These are phyloP conservation scores for Danio tinwini DNA, from an alignment of 2,797 vertebrate species.

Conservation along the genomic window DNA sequence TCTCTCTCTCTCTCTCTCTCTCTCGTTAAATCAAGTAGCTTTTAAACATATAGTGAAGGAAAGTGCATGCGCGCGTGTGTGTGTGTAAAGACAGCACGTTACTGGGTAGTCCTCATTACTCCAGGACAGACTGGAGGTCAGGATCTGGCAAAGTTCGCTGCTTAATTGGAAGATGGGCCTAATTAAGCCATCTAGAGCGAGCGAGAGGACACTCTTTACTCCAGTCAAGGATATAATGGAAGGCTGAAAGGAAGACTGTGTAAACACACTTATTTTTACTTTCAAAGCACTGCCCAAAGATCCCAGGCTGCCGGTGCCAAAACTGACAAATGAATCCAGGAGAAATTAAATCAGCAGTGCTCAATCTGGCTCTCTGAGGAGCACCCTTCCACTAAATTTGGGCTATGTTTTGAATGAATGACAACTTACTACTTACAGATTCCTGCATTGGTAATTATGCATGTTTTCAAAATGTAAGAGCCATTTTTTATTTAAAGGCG, in stretches of 20 bases:
- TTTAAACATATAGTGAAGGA: background rate
- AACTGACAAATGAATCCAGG: background rate
- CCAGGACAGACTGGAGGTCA: constrained; percentile 67
- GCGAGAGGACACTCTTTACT: constrained; percentile 38
- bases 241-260: constrained; percentile 17
- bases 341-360: background rate
- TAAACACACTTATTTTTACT: constrained; percentile 43
- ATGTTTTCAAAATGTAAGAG: background rate
- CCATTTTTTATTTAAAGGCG: too few species aligned
- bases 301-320: constrained; percentile 6
- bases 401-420: background rate
- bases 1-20: background rate
- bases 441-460: background rate
- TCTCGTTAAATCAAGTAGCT: constrained; percentile 30
- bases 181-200: constrained; percentile 64
- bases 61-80: constrained; percentile 8
- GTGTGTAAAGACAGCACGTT: background rate
- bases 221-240: constrained; percentile 45
- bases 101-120: constrained; percentile 38
- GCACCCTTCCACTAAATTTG: background rate
- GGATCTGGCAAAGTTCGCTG: constrained; percentile 69
- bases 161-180: constrained; percentile 75
- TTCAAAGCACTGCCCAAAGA: constrained; percentile 17
- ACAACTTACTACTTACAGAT: background rate
- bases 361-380: background rate